These are phyloP conservation scores for Exocentrus adspersus DNA, from an alignment of 2,888 invertebrate species.

Conservation along the genomic window DNA sequence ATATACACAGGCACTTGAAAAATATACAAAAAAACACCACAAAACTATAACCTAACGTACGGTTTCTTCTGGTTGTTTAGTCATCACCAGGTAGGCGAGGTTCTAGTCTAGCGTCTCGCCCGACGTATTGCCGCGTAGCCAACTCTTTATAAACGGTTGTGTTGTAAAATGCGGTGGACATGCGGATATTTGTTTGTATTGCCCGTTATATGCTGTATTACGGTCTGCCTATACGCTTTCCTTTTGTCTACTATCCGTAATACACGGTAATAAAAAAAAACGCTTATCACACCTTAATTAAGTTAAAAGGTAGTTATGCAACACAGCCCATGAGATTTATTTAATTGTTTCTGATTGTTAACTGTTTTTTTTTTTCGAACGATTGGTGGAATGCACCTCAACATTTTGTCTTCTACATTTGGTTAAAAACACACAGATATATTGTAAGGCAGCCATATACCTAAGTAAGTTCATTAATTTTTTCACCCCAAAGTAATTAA, in stretches of 20 bases:
- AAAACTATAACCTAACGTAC: conserved; percentile 15
- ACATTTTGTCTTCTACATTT: too few species aligned
- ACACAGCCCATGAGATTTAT: too few species aligned
- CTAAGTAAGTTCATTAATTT: too few species aligned
- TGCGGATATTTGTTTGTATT: conserved; percentile 24
- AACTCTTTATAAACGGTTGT: not conserved
- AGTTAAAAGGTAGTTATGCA: too few species aligned
- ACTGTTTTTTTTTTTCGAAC: too few species aligned
- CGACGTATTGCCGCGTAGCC: conserved; percentile 17
- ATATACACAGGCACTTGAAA: conserved; percentile 9
- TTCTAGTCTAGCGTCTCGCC: conserved; percentile 2
- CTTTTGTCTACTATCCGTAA: not conserved
- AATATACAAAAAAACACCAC: conserved; percentile 16
- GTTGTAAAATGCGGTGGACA: not conserved
- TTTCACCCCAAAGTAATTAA: too few species aligned
- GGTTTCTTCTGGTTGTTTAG: conserved; percentile 7
- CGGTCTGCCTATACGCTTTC: conserved; percentile 5
- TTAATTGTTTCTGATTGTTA: too few species aligned
- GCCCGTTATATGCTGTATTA: conserved; percentile 5
- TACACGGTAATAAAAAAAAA: too few species aligned
- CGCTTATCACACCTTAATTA: too few species aligned
- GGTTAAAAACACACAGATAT: too few species aligned
- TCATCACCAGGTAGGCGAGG: conserved; percentile 36
- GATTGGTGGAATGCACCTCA: too few species aligned
- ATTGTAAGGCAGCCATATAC: too few species aligned